Evolutionary conservation across 2,797 vertebrate species (phyloP), one percentile per base, ranked within the genome.

Genomic region (Eospalax fontanierii): DNA sequence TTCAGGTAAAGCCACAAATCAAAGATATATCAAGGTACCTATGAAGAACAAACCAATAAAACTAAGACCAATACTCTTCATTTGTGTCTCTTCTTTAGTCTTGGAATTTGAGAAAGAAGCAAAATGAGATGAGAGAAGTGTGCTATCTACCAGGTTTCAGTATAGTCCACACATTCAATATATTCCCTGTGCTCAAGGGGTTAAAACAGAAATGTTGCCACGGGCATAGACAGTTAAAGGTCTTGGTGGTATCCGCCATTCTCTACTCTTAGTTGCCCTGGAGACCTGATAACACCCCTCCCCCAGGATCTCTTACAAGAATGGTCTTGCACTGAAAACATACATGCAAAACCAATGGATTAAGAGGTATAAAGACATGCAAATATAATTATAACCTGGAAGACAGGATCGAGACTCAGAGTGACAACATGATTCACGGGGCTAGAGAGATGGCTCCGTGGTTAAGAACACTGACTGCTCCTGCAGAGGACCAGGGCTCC

Each of bases 21-120:
- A 87, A 96, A 83, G n/a, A 87, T 70, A 78, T 81, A 46, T 85
- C 54, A 68, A 91, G 68, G 11, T 40, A 46, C 12, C 33, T 54
- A 79, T 9, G 74, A 84, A 79, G 54, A 70, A 15, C 12, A 61
- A 94, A 87, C 2, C 38, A 86, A 73, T 12, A 15, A 63, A 63
- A 24, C 61, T 63, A 4, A 63, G 61, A 78, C 26, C 26, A 78
- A 14, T n/a, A 82, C 46, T 82, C 71, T 61, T 65, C 65, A 89
- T 33, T 50, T 40, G 9, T 3, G 12, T 38, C 71, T 90, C 3
- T 50, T 38, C 57, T 38, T 87, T 57, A 43, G 33, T 85, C 38
- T 80, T 61, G 18, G n/a, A 30, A 26, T 59, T 66, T 9, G 8
- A 78, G 38, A 19, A 26, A 84, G 2, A 54, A 33, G 59, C 68